Percentiles rank a stretch among this genome's conserved stretches.
phyloP scores from a whole-genome alignment of 1,140 invertebrate species.

The Drosophila tani region DNA sequence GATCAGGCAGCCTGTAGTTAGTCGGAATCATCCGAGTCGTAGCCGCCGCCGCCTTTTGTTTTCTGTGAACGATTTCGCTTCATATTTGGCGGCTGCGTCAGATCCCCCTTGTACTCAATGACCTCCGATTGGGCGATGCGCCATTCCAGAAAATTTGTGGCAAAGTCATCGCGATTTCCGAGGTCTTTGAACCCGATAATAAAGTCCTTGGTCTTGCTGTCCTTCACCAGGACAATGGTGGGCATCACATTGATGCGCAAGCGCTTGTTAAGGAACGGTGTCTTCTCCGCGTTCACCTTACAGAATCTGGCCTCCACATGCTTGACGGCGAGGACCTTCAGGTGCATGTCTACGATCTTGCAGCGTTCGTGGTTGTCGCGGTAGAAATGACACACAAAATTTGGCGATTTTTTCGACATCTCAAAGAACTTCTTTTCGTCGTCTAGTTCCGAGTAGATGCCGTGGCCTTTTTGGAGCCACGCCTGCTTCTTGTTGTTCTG shows the following conservation, averaged over 20 bases:
- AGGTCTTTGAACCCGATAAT: constrained; percentile 98
- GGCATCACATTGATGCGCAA: constrained; percentile 96
- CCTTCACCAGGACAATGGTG: constrained; percentile 93
- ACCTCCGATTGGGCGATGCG: constrained; percentile 92
- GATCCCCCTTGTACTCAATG: constrained; percentile 93
- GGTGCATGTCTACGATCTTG: constrained; percentile 97
- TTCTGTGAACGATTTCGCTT: constrained; percentile 87
- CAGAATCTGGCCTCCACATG: constrained; percentile 97
- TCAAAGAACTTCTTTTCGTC: constrained; percentile 98
- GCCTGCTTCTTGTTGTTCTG: constrained; percentile 91
- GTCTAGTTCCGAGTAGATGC: constrained; percentile 94
- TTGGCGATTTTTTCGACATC: constrained; percentile 94
- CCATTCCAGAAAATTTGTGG: constrained; percentile 97
- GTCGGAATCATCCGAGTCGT: constrained; percentile 87
- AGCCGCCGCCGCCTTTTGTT: constrained; percentile 87
- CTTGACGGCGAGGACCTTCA: constrained; percentile 93
- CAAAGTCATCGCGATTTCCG: constrained; percentile 97
- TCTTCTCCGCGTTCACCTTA: constrained; percentile 96
- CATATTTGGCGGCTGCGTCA: constrained; percentile 88
- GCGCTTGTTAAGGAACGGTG: constrained; percentile 94
- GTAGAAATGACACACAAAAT: constrained; percentile 97
- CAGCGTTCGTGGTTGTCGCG: constrained; percentile 91
- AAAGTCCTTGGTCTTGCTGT: constrained; percentile 95
- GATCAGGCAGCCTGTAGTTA: constrained; percentile 63
- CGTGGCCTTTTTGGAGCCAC: constrained; percentile 94